These are phyloP conservation scores for Mercenaria mercenaria DNA, from an alignment of 1,140 invertebrate genomes.

Conservation along the genomic window DNA sequence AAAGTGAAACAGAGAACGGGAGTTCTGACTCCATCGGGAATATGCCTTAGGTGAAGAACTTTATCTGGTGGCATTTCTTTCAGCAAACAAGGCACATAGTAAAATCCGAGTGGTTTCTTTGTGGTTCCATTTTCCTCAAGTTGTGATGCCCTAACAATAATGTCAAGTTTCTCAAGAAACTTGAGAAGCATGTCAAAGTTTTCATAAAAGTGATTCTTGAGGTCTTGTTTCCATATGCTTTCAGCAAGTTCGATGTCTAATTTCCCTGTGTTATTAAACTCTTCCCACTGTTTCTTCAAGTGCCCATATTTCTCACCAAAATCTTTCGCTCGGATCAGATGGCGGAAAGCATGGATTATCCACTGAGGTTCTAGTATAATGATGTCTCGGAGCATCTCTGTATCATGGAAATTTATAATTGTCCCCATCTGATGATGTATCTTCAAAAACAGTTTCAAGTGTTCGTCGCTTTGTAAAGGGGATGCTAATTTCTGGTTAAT, in stretches of 20 bases:
- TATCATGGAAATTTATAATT: conserved; percentile 25
- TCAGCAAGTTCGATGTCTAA: conserved; percentile 10
- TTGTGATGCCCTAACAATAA: conserved; percentile 36
- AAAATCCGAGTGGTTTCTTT: neutral
- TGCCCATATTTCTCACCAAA: conserved; percentile 51
- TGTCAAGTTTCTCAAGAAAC: conserved; percentile 51
- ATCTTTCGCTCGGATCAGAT: conserved; percentile 31
- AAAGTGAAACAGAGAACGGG: conserved; percentile 48
- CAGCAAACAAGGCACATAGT: conserved; percentile 52
- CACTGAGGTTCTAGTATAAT: conserved; percentile 58
- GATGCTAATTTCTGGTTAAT: conserved; percentile 2
- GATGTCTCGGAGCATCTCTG: neutral
- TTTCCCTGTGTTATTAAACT: conserved; percentile 32
- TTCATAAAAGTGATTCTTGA: conserved; percentile 32
- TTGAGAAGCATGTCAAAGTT: conserved; percentile 37
- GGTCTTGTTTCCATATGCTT: conserved; percentile 44
- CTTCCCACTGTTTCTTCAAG: conserved; percentile 29
- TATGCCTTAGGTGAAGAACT: neutral
- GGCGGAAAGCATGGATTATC: conserved; percentile 46
- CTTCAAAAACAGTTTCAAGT: conserved; percentile 39
- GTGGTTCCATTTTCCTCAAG: conserved; percentile 20
- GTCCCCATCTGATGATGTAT: conserved; percentile 19
- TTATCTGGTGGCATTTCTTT: conserved; percentile 2
- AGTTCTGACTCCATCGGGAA: neutral
- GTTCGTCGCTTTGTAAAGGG: conserved; percentile 18